Evolutionary conservation across 2,888 invertebrate genomes (phyloP).

Genomic region (Camptogramma bilineatum): DNA sequence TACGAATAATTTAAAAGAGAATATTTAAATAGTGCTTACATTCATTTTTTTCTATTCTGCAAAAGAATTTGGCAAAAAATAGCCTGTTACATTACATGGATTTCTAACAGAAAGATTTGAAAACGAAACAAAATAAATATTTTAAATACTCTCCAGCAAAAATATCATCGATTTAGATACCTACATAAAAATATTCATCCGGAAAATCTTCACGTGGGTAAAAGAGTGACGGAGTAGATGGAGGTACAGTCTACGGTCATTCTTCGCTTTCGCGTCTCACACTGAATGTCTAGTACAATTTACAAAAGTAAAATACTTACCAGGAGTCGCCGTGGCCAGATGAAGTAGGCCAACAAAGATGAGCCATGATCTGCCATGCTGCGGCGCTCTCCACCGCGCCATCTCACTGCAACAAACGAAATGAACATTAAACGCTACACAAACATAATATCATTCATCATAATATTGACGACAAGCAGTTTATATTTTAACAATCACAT

Average conservation of each 20-base stretch:
- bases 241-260: too few species aligned
- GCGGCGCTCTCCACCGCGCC: conserved; percentile 79
- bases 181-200: too few species aligned
- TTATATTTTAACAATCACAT: background rate
- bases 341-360: conserved; percentile 68
- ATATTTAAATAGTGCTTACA: background rate
- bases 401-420: conserved; percentile 77
- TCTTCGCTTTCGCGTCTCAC: too few species aligned
- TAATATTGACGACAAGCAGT: background rate
- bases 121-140: too few species aligned
- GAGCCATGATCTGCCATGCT: conserved; percentile 69
- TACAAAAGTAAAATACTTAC: conserved; percentile 47
- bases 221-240: too few species aligned
- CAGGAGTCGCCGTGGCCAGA: conserved; percentile 70
- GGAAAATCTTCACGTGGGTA: too few species aligned
- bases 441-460: conserved; percentile 6
- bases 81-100: too few species aligned
- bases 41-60: too few species aligned
- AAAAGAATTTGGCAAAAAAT: too few species aligned
- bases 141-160: too few species aligned
- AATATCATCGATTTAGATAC: too few species aligned
- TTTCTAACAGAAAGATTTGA: too few species aligned
- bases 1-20: background rate
- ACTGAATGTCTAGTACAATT: background rate
- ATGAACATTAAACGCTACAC: conserved; percentile 27